phyloP scores from a whole-genome alignment of 2,113 vertebrate genomes.

The Zosterops japonicus region DNA sequence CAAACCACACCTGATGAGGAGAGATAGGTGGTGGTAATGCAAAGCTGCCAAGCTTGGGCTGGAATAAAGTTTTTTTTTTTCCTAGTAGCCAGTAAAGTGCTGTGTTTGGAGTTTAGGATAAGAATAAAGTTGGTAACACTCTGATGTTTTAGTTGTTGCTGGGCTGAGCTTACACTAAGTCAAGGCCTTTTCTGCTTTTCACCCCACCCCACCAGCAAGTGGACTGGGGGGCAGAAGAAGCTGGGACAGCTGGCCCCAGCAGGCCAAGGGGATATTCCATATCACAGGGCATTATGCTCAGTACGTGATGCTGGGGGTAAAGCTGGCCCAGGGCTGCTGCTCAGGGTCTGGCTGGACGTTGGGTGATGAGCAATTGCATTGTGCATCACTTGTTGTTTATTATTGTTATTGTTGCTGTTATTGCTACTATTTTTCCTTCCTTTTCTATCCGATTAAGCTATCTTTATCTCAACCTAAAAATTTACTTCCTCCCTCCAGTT shows the following conservation, averaged over 20 bases:
- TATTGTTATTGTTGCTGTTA: neutral
- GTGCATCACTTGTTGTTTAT: neutral
- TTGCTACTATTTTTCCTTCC: neutral
- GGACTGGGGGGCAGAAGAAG: neutral
- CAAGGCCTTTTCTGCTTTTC: neutral
- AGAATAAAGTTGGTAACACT: neutral
- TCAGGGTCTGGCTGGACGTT: neutral
- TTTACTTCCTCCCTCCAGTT: neutral
- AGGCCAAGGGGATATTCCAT: neutral
- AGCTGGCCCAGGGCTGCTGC: neutral
- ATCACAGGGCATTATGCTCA: neutral
- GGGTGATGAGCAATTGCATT: neutral
- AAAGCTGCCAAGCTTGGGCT: neutral
- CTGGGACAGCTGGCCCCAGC: neutral
- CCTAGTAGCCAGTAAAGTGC: neutral
- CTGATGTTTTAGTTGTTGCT: neutral
- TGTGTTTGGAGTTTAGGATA: neutral
- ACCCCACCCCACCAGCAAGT: accelerated
- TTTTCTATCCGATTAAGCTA: neutral
- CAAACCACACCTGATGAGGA: neutral
- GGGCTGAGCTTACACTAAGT: neutral
- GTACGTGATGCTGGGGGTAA: neutral
- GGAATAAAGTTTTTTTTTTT: neutral
- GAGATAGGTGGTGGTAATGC: neutral
- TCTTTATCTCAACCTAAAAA: neutral